Conservation (phyloP, 2,113 vertebrate genomes). For the Tretioscincus oriximinensis region DNA sequence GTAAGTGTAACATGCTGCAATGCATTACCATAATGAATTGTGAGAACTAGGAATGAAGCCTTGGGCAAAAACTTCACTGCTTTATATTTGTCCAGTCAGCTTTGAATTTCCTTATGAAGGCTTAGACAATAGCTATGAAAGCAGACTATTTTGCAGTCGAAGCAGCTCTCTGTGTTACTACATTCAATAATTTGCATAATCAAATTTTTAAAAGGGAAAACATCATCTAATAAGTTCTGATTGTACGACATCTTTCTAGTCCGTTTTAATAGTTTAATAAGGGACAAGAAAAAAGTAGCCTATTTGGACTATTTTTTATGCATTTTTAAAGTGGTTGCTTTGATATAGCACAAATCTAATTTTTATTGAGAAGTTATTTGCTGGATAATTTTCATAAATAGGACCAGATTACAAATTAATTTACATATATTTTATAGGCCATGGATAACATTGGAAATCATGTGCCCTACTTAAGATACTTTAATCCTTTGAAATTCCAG, state of each 20-base stretch:
- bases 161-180: slow-evolving; percentile 47
- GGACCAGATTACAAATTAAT: background rate
- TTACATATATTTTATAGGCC: background rate
- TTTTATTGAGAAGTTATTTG: background rate
- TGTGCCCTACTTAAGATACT: background rate
- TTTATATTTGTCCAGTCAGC: slow-evolving; percentile 68
- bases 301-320: slow-evolving; percentile 2
- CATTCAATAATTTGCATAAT: slow-evolving; percentile 56
- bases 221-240: slow-evolving; percentile 30
- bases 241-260: slow-evolving; percentile 45
- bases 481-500: background rate
- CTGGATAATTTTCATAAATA: background rate
- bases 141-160: slow-evolving; percentile 66
- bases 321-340: background rate
- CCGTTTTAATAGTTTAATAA: slow-evolving; percentile 40
- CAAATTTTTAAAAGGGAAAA: slow-evolving; percentile 56
- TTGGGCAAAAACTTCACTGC: slow-evolving; percentile 57
- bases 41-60: slow-evolving; percentile 66
- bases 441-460: background rate
- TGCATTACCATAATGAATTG: slow-evolving; percentile 69
- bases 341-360: background rate
- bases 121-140: slow-evolving; percentile 65
- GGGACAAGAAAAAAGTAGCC: background rate
- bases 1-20: slow-evolving; percentile 47
- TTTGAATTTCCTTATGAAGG: slow-evolving; percentile 69